Percentiles rank a stretch among this genome's conserved stretches.
phyloP scores from a whole-genome alignment of 2,797 vertebrate species.

The Stomatorhinus walkeri region DNA sequence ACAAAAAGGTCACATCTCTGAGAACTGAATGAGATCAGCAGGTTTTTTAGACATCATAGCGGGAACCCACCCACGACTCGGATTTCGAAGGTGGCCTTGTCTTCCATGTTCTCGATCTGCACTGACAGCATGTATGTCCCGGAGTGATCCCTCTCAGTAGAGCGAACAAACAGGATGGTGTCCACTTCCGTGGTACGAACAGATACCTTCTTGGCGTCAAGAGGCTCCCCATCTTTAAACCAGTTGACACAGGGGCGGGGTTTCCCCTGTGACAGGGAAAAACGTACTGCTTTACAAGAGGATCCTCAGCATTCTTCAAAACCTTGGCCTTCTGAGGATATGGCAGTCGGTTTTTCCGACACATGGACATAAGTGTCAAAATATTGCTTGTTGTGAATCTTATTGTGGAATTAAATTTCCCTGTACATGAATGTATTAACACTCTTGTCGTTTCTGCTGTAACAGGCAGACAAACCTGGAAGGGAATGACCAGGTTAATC shows the following conservation, averaged over 20 bases:
- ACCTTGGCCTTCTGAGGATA: not conserved
- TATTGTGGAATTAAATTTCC: not conserved
- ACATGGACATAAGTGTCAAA: not conserved
- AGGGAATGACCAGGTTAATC: slow-evolving; percentile 80
- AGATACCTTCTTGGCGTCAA: slow-evolving; percentile 62
- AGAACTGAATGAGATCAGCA: not conserved
- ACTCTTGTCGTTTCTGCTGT: not conserved
- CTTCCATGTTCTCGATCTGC: slow-evolving; percentile 74
- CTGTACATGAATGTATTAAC: not conserved
- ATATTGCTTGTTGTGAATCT: not conserved
- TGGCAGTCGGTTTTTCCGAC: not conserved
- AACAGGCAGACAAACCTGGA: slow-evolving; percentile 66
- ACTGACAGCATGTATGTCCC: slow-evolving; percentile 72
- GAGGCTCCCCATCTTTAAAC: slow-evolving; percentile 62
- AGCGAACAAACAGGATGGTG: slow-evolving; percentile 80
- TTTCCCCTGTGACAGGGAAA: slow-evolving; percentile 65
- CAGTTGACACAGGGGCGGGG: slow-evolving; percentile 74
- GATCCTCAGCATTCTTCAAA: not conserved
- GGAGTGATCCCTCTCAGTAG: slow-evolving; percentile 65
- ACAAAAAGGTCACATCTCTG: not conserved
- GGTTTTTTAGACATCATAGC: not conserved
- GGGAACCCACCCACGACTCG: slow-evolving; percentile 71
- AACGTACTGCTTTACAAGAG: not conserved
- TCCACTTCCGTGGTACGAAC: slow-evolving; percentile 66
- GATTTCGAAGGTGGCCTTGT: slow-evolving; percentile 67